Conservation (phyloP, 1,140 invertebrate species). For the Heliconius hermathena region DNA sequence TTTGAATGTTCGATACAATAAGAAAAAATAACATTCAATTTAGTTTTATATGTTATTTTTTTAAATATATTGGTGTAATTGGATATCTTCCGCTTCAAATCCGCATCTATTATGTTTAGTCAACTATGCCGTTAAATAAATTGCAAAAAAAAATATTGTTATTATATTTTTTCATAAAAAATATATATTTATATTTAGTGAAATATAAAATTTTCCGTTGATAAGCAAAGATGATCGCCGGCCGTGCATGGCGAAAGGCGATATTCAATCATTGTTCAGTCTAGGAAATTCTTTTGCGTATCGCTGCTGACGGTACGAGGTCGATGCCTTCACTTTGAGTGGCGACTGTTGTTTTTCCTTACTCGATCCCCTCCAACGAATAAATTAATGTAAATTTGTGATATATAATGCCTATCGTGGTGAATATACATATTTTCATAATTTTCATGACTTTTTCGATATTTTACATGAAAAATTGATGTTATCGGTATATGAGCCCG, state of each 20-base stretch:
- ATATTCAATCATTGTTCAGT: conserved; percentile 33
- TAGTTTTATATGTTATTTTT: neutral
- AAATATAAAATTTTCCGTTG: neutral
- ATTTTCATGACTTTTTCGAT: neutral
- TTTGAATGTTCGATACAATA: neutral
- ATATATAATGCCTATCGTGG: conserved; percentile 18
- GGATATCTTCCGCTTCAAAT: neutral
- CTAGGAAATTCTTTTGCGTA: conserved; percentile 38
- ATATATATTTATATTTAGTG: neutral
- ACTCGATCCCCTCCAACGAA: conserved; percentile 34
- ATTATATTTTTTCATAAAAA: neutral
- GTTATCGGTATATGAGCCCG: too few relatives aligned
- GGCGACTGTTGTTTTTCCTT: conserved; percentile 30
- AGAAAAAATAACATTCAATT: neutral
- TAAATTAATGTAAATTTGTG: conserved; percentile 26
- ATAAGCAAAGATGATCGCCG: conserved; percentile 9
- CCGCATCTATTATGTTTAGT: too few relatives aligned
- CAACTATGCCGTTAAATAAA: too few relatives aligned
- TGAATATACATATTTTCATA: neutral
- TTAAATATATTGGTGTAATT: neutral
- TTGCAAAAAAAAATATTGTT: too few relatives aligned
- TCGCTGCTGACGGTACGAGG: conserved; percentile 41
- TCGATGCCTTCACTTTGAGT: conserved; percentile 49
- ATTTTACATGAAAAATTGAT: too few relatives aligned
- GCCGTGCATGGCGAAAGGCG: conserved; percentile 25